These are phyloP conservation scores for Orchesella cincta DNA, from an alignment of 1,140 invertebrate genomes.

Conservation along the genomic window DNA sequence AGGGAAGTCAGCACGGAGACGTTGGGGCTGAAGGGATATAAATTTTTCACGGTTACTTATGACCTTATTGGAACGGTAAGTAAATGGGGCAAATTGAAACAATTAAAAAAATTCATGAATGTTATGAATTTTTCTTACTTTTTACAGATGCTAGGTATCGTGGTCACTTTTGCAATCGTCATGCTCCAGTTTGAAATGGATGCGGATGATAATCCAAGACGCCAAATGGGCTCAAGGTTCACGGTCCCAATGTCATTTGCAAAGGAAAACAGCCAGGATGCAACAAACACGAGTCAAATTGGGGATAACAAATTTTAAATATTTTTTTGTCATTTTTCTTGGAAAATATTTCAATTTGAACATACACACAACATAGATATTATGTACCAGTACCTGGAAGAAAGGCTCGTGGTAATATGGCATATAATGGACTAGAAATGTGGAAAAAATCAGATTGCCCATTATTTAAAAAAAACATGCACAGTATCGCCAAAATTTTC, in stretches of 20 bases:
- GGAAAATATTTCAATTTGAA: background rate
- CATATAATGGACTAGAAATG: too few species aligned
- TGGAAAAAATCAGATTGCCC: too few species aligned
- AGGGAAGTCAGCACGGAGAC: background rate
- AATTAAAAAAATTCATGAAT: too few species aligned
- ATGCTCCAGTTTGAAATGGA: slow-evolving; percentile 19
- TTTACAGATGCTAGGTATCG: slow-evolving; percentile 2
- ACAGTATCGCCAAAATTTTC: too few species aligned
- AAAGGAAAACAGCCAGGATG: background rate
- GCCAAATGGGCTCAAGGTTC: background rate
- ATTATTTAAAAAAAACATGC: too few species aligned
- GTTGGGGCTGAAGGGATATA: slow-evolving; percentile 3
- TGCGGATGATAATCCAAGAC: background rate
- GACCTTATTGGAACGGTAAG: background rate
- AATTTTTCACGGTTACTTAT: slow-evolving; percentile 5
- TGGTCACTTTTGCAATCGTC: background rate
- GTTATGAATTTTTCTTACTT: background rate
- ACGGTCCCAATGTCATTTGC: background rate
- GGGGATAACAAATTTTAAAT: background rate
- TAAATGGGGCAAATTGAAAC: too few species aligned
- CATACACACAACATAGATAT: background rate
- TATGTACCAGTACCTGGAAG: background rate
- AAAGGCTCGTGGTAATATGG: too few species aligned
- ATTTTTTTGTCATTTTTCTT: background rate
- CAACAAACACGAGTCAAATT: background rate